Evolutionary conservation across 1,140 invertebrate species (phyloP), one percentile per base, ranked within the genome.

Genomic region (Zaprionus gabonicus): DNA sequence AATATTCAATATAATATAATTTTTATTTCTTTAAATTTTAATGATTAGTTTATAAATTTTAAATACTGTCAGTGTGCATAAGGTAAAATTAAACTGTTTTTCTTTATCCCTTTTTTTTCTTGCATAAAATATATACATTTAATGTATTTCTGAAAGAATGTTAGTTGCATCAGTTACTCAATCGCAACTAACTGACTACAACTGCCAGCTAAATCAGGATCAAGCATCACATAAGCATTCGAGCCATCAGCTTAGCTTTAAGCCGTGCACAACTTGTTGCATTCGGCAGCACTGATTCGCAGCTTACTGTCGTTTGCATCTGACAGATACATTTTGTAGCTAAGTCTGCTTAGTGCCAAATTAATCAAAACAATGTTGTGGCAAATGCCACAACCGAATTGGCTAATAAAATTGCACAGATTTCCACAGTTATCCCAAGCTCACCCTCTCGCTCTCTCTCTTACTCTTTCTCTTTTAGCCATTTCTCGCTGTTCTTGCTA

Each of bases 311-410:
- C 4, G 23, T 38, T 15, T 44, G 64, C 51, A 56, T 71, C 63
- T 36, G 9, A 9, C 38, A 60, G 72, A 58, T 83, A 63, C 36
- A 25, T 56, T 68, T 65, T n/a, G 6, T 28, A 31, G 34, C 51
- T 77, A 51, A 81, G 66, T 55, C 72, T 27, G 15, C 53, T 70
- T 70, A 58, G 59, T 74, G 63, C 59, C 69, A 87, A 86, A 86
- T 88, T 83, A 87, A 84, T 88, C 78, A 87, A 84, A 88, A 88
- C 78, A 88, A 80, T 81, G 83, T 87, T 87, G 84, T 64, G 56
- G 72, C 76, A 75, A 82, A 82, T 85, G 76, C 53, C 46, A 56
- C 76, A 82, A 53, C 53, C 72, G 74, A 86, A 82, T 81, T 77
- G 72, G 65, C 71, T 81, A 84, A 84, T 83, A 73, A 83, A 82